Percentiles rank a stretch among this genome's conserved stretches.
Evolutionary conservation across 1,140 invertebrate species (phyloP).

Genomic region (Cydia pomonella): DNA sequence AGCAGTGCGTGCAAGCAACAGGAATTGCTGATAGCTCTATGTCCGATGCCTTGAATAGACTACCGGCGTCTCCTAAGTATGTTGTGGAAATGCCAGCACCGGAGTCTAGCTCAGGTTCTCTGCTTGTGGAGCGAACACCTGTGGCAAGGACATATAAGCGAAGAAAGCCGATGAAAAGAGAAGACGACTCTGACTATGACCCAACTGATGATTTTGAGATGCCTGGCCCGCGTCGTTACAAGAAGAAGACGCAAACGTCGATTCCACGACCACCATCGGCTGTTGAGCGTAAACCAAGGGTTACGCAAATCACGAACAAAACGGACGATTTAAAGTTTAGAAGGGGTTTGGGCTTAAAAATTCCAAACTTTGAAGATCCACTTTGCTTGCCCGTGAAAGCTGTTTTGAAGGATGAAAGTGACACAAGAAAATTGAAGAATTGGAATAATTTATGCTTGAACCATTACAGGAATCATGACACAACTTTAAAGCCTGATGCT

Average conservation of each 20-base stretch:
- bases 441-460: slow-evolving; percentile 72
- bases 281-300: slow-evolving; percentile 35
- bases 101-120: slow-evolving; percentile 36
- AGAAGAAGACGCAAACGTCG: slow-evolving; percentile 33
- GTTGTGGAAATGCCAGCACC: neutral
- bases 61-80: slow-evolving; percentile 7
- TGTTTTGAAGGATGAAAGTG: slow-evolving; percentile 48
- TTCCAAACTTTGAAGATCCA: slow-evolving; percentile 71
- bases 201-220: slow-evolving; percentile 50
- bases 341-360: slow-evolving; percentile 48
- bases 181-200: slow-evolving; percentile 67
- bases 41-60: neutral
- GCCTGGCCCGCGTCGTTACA: slow-evolving; percentile 40
- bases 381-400: slow-evolving; percentile 66
- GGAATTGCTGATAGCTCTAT: neutral
- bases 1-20: slow-evolving; percentile 62
- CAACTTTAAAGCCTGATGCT: slow-evolving; percentile 49
- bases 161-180: slow-evolving; percentile 49
- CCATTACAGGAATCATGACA: slow-evolving; percentile 57
- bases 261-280: neutral
- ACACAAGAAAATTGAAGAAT: slow-evolving; percentile 50
- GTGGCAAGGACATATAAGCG: slow-evolving; percentile 37
- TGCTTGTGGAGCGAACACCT: slow-evolving; percentile 52
- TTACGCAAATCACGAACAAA: slow-evolving; percentile 1
- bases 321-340: slow-evolving; percentile 34